These are phyloP conservation scores for Gorsachius magnificus DNA, from an alignment of 2,797 vertebrate genomes.

Conservation along the genomic window DNA sequence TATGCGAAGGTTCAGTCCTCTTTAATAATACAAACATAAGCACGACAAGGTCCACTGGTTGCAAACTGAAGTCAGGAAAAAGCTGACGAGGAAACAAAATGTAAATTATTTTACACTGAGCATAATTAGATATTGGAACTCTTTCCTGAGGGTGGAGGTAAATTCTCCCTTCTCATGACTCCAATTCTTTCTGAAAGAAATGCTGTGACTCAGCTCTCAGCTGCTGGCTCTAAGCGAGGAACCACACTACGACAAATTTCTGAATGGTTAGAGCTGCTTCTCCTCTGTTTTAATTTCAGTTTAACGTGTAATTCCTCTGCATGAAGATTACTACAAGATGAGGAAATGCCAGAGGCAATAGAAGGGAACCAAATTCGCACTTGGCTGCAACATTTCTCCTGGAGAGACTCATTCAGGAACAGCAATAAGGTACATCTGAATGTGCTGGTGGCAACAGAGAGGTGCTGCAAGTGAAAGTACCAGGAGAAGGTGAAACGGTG, in stretches of 20 bases:
- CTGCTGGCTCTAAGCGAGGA: neutral
- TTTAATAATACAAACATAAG: neutral
- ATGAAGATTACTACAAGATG: neutral
- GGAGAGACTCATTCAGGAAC: neutral
- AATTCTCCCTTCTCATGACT: neutral
- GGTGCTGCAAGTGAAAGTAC: neutral
- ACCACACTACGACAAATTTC: neutral
- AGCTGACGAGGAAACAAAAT: neutral
- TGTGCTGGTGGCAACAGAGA: neutral
- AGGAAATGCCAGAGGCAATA: neutral
- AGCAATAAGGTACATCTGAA: neutral
- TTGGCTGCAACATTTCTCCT: neutral
- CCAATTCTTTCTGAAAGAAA: neutral
- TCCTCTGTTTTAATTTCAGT: neutral
- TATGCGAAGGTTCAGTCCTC: neutral
- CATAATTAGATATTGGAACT: neutral
- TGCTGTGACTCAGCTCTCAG: neutral
- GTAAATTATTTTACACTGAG: neutral
- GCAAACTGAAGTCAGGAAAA: conserved; percentile 32
- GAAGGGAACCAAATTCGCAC: neutral
- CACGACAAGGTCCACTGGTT: neutral
- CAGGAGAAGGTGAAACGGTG: neutral
- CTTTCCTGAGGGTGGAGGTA: neutral
- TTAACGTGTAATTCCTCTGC: neutral
- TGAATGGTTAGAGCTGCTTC: neutral